phyloP scores from a whole-genome alignment of 2,888 invertebrate species.

The Caenorhabditis zanzibari region DNA sequence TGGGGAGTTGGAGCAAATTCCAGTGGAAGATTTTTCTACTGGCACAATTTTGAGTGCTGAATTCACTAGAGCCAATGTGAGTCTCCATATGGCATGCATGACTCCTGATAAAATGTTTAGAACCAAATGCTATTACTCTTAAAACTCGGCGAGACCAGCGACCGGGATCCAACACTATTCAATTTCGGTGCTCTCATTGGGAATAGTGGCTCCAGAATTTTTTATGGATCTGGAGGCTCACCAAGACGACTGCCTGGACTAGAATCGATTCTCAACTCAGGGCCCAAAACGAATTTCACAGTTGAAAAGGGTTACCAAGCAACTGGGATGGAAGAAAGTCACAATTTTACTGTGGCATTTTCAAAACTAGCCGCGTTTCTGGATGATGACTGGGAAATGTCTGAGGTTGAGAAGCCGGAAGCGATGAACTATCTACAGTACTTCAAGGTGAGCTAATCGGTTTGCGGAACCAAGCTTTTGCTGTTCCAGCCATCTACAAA shows the following conservation, averaged over 20 bases:
- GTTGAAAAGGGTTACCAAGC: neutral
- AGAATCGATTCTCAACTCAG: too few species aligned
- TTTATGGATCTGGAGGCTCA: slow-evolving; percentile 59
- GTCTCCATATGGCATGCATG: neutral
- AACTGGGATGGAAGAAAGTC: neutral
- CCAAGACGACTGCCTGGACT: slow-evolving; percentile 22
- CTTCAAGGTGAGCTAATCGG: slow-evolving; percentile 44
- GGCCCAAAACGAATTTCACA: too few species aligned
- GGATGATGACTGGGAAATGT: neutral
- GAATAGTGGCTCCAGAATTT: slow-evolving; percentile 57
- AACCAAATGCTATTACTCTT: slow-evolving; percentile 45
- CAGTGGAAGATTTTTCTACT: neutral
- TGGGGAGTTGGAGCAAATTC: neutral
- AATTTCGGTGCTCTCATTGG: slow-evolving; percentile 86
- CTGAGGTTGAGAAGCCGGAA: neutral
- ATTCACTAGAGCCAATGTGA: slow-evolving; percentile 19
- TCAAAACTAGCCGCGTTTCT: slow-evolving; percentile 21
- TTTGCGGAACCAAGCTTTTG: too few species aligned
- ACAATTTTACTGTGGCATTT: slow-evolving; percentile 2
- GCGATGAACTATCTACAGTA: slow-evolving; percentile 59
- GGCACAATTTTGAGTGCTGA: slow-evolving; percentile 22
- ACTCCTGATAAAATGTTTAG: slow-evolving; percentile 14
- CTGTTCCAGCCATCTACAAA: slow-evolving; percentile 41
- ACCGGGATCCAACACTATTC: slow-evolving; percentile 96
- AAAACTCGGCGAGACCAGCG: slow-evolving; percentile 93